Base-by-base conservation (phyloP, 2,113 vertebrate genomes). In the Aptenodytes patagonicus region DNA sequence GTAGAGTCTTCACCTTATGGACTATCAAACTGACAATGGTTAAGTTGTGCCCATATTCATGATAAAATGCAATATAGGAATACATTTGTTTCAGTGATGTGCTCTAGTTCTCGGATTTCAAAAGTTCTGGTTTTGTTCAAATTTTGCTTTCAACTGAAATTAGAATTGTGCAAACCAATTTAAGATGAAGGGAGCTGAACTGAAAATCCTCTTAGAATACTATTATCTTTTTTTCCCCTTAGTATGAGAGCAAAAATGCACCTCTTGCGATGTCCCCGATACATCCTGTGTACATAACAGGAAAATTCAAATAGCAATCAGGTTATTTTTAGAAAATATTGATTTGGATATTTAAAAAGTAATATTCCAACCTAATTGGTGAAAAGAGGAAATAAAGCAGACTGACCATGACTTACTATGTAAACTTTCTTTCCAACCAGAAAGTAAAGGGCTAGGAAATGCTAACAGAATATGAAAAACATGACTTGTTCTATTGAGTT, bases 401-500 rank as follows among this genome's bases (percentile, higher is more conserved):
- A 42, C 13, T 46, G 28, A 76, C 25, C 5, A 42, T 57, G 49
- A 82, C 42, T 90, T 93, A 70, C 29, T 82, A 7, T 13, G n/a
- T 34, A 69, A 94, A 86, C 34, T 52, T 84, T 17, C 9, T 62
- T 64, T 89, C 47, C 57, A 76, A 40, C 12, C 31, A 84, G 70
- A 89, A 94, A 87, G 10, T 51, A 18, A 64, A 95, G 6, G 76
- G 34, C 42, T 87, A 68, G 76, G 54, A 91, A 97, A n/a, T 60
- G 17, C 60, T 93, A 84, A 60, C 13, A 83, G 79, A 90, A 58
- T 83, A 89, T 80, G 61, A 87, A 96, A 97, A 96, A 20, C 72
- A 64, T 42, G 7, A 64, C 54, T 96, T 95, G 40, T 90, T 92
- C 84, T 87, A 11, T 36, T 94, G 65, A 71, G 29, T 83, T 93